Conservation (phyloP, 2,888 invertebrate genomes). For the Galerucella calmariensis region DNA sequence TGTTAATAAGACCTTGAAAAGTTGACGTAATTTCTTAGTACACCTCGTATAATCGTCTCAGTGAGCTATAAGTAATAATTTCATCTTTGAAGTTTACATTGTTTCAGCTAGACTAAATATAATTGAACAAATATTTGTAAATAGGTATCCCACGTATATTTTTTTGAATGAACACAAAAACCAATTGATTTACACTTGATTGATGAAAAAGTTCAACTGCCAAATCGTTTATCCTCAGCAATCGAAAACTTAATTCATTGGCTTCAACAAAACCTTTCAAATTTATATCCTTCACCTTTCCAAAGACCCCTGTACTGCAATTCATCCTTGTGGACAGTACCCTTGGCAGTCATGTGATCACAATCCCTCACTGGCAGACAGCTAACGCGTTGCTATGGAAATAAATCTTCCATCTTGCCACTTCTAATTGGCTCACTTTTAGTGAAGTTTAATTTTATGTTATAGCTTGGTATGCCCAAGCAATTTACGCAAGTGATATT, state of each 20-base stretch:
- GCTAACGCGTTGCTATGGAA: constrained; percentile 65
- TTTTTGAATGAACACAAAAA: constrained; percentile 2
- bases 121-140: background rate
- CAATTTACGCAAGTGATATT: constrained; percentile 55
- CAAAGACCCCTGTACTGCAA: constrained; percentile 33
- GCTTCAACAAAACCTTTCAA: constrained; percentile 29
- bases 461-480: constrained; percentile 54
- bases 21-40: no score
- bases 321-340: constrained; percentile 38
- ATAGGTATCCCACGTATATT: background rate
- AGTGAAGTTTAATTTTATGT: constrained; percentile 62
- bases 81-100: no score
- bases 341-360: constrained; percentile 60
- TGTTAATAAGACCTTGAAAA: no score
- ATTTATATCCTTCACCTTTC: constrained; percentile 32
- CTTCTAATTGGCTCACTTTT: constrained; percentile 66
- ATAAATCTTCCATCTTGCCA: constrained; percentile 66
- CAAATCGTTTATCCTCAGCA: constrained; percentile 22
- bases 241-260: constrained; percentile 36
- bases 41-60: no score
- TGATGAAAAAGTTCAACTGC: constrained; percentile 24
- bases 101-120: no score
- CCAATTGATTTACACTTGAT: constrained; percentile 1
- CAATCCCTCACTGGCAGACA: constrained; percentile 65
- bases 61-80: no score